Conservation (phyloP, 2,797 vertebrate species). For the Helostoma temminkii region DNA sequence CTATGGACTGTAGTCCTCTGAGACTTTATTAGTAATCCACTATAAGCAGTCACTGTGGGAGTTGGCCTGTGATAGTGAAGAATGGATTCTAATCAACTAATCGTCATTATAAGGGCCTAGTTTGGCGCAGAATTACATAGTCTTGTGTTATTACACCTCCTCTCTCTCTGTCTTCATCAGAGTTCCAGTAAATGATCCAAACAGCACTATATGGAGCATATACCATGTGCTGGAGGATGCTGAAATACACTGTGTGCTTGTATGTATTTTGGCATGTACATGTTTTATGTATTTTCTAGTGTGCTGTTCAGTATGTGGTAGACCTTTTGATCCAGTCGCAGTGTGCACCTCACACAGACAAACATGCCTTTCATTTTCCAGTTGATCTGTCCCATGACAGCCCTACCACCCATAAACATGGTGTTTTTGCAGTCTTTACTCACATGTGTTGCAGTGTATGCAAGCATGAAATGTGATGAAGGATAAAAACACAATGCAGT, state of each 20-base stretch:
- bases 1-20: conserved; percentile 53
- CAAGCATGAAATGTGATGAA: conserved; percentile 17
- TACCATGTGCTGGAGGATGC: too few species aligned
- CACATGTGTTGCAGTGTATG: conserved; percentile 14
- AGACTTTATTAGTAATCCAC: conserved; percentile 72
- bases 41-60: conserved; percentile 55
- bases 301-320: conserved; percentile 30
- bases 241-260: too few species aligned
- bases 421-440: not conserved
- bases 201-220: not conserved
- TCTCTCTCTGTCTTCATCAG: conserved; percentile 53
- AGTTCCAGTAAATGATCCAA: conserved; percentile 51
- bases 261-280: not conserved
- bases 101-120: conserved; percentile 48
- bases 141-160: conserved; percentile 52
- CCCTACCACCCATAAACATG: not conserved
- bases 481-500: not conserved
- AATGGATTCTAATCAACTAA: conserved; percentile 68
- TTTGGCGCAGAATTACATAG: conserved; percentile 61
- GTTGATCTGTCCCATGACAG: conserved; percentile 49
- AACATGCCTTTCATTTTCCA: conserved; percentile 51
- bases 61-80: conserved; percentile 61
- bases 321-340: conserved; percentile 45
- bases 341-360: conserved; percentile 46
- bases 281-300: conserved; percentile 3